Percentiles rank a stretch among this genome's conserved stretches.
phyloP scores from a whole-genome alignment of 2,888 invertebrate genomes.

The Synergus umbraculus region DNA sequence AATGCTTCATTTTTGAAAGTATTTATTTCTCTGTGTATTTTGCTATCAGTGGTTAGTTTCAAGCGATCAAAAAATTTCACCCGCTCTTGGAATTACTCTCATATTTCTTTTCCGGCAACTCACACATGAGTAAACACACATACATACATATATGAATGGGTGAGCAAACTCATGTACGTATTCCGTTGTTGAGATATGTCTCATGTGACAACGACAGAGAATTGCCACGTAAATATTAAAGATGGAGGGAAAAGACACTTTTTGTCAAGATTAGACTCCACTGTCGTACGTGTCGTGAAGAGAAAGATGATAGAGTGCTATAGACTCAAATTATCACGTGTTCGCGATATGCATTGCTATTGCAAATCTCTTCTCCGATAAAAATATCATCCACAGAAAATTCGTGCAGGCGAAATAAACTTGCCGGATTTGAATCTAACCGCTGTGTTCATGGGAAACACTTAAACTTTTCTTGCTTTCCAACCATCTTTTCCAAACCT shows the following conservation, averaged over 20 bases:
- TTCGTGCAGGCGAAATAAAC: neutral
- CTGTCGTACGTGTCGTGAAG: slow-evolving; percentile 37
- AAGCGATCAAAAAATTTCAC: neutral
- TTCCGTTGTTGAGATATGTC: slow-evolving; percentile 48
- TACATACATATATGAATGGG: neutral
- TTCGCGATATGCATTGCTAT: slow-evolving; percentile 4
- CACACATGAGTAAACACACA: neutral
- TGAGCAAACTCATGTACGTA: neutral
- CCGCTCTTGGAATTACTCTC: slow-evolving; percentile 7
- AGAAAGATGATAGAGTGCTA: slow-evolving; percentile 31
- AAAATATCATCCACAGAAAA: neutral
- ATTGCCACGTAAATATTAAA: slow-evolving; percentile 69
- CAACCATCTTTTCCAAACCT: too few species aligned
- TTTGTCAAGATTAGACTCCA: slow-evolving; percentile 64
- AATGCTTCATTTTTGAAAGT: neutral
- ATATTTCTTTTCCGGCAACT: slow-evolving; percentile 13
- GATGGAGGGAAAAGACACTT: slow-evolving; percentile 54
- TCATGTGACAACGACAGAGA: slow-evolving; percentile 55
- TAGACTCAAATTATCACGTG: neutral
- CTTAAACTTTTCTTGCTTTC: neutral
- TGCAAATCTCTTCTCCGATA: slow-evolving; percentile 17
- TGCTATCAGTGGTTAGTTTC: neutral
- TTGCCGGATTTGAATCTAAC: neutral
- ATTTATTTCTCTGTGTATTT: neutral
- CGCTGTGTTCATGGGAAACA: neutral